Percentiles rank a stretch among this genome's conserved stretches.
These are phyloP conservation scores for Pangasius djambal DNA, from an alignment of 2,797 vertebrate species.

Conservation along the genomic window DNA sequence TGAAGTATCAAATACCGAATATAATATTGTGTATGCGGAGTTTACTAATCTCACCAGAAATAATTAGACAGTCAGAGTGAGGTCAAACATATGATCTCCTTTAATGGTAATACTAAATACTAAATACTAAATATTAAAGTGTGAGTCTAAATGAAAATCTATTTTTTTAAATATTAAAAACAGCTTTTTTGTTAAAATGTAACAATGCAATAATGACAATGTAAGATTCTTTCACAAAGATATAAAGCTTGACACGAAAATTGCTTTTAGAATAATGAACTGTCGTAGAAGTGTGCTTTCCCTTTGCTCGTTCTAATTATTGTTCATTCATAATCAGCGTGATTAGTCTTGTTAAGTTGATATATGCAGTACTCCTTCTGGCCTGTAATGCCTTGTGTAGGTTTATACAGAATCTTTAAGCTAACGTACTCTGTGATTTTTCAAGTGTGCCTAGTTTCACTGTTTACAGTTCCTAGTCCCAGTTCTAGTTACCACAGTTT, in stretches of 20 bases:
- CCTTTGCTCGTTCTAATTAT: not conserved
- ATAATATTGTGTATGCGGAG: not conserved
- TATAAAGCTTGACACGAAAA: not conserved
- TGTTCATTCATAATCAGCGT: not conserved
- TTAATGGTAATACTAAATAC: not conserved
- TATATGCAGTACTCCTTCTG: not conserved
- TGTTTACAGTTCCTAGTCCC: not conserved
- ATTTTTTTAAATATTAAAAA: too few relatives aligned
- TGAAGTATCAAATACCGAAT: conserved; percentile 6
- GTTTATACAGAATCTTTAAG: not conserved
- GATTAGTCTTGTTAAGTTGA: not conserved
- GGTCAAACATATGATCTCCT: not conserved
- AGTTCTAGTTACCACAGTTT: not conserved
- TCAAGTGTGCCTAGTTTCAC: not conserved
- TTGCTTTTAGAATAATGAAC: not conserved
- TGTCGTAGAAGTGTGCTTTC: not conserved
- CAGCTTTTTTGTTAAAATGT: not conserved
- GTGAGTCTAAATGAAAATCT: not conserved
- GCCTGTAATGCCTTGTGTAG: not conserved
- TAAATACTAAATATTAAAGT: not conserved
- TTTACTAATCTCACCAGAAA: not conserved
- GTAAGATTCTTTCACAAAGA: not conserved
- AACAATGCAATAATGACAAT: not conserved
- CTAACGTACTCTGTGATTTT: too few relatives aligned
- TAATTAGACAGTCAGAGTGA: not conserved